phyloP scores from a whole-genome alignment of 2,113 vertebrate genomes.

The human (Homo sapiens) region GRCh38 chr4:108313501-108314000 shows the following conservation, averaged over 20 bases:
- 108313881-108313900: too few relatives aligned
- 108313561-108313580: background rate
- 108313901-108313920: background rate
- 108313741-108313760: too few relatives aligned
- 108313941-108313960: background rate
- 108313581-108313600: background rate
- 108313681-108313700: background rate
- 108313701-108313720: background rate
- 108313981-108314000: background rate
- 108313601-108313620: background rate
- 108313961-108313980: background rate
- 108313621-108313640: background rate
- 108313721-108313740: background rate
- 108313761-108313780: background rate
- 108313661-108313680: background rate
- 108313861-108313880: background rate
- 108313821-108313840: background rate
- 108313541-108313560: background rate
- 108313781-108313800: constrained; percentile 4
- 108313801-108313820: background rate
- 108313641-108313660: background rate
- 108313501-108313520: background rate
- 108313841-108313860: background rate
- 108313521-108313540: background rate
- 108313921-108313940: background rate